These are phyloP conservation scores for Margarornis squamiger DNA, from an alignment of 2,797 vertebrate genomes.

Conservation along the genomic window DNA sequence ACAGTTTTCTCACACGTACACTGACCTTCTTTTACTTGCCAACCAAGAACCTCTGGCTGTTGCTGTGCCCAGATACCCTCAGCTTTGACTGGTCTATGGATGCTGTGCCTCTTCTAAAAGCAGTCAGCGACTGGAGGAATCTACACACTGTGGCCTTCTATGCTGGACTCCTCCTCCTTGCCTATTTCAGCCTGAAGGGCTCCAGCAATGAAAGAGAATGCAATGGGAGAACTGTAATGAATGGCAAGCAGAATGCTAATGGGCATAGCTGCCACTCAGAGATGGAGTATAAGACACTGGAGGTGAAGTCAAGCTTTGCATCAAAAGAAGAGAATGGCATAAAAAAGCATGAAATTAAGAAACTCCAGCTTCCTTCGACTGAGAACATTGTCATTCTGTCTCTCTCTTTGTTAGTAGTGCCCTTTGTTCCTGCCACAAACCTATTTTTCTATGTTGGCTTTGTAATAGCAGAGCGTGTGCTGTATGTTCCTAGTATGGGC, in stretches of 20 bases:
- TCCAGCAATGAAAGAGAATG: slow-evolving; percentile 76
- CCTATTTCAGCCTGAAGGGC: slow-evolving; percentile 83
- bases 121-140: slow-evolving; percentile 89
- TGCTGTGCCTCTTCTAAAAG: slow-evolving; percentile 90
- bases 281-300: slow-evolving; percentile 79
- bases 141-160: slow-evolving; percentile 88
- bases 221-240: slow-evolving; percentile 85
- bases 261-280: slow-evolving; percentile 88
- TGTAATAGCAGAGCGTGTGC: slow-evolving; percentile 96
- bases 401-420: slow-evolving; percentile 89
- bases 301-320: slow-evolving; percentile 74
- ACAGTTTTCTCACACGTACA: slow-evolving; percentile 85
- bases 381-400: slow-evolving; percentile 92
- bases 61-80: slow-evolving; percentile 93
- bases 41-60: slow-evolving; percentile 91
- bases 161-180: slow-evolving; percentile 81
- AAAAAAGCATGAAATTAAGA: slow-evolving; percentile 79
- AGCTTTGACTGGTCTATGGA: slow-evolving; percentile 99
- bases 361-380: slow-evolving; percentile 87
- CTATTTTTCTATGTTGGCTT: slow-evolving; percentile 99
- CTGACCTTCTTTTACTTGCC: slow-evolving; percentile 94
- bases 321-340: slow-evolving; percentile 87
- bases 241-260: slow-evolving; percentile 90
- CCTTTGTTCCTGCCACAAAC: slow-evolving; percentile 96
- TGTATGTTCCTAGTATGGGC: slow-evolving; percentile 99